Percentiles rank a stretch among this genome's conserved stretches.
Evolutionary conservation across 2,888 invertebrate species (phyloP).

Genomic region (Platycheirus albimanus): DNA sequence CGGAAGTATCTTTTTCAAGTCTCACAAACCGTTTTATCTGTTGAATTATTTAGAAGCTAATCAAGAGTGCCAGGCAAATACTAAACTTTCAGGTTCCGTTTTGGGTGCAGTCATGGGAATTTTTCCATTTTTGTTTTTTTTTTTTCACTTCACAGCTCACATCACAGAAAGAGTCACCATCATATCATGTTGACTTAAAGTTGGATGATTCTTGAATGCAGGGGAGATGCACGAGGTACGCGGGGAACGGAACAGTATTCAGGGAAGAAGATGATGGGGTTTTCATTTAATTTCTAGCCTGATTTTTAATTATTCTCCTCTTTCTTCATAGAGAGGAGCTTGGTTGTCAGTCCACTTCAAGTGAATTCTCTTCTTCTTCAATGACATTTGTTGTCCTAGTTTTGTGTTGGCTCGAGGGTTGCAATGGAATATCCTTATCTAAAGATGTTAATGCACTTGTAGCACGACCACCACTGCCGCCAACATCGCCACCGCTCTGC

Average conservation of each 20-base stretch:
- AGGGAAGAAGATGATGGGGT: background rate
- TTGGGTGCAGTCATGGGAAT: slow-evolving; percentile 47
- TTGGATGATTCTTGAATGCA: slow-evolving; percentile 14
- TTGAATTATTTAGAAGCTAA: slow-evolving; percentile 72
- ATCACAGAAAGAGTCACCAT: slow-evolving; percentile 4
- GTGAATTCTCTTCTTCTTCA: slow-evolving; percentile 45
- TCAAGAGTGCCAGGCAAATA: slow-evolving; percentile 66
- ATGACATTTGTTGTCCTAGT: slow-evolving; percentile 73
- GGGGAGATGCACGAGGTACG: background rate
- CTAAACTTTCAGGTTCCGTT: slow-evolving; percentile 26
- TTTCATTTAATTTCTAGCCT: slow-evolving; percentile 64
- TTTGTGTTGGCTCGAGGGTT: slow-evolving; percentile 54
- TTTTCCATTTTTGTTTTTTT: too few relatives aligned
- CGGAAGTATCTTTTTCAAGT: slow-evolving; percentile 61
- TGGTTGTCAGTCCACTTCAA: slow-evolving; percentile 37
- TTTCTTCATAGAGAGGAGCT: slow-evolving; percentile 13
- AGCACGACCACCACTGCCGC: slow-evolving; percentile 36
- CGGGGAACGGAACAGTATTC: background rate
- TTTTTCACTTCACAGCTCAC: slow-evolving; percentile 38
- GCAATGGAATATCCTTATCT: slow-evolving; percentile 68
- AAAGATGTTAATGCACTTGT: slow-evolving; percentile 74
- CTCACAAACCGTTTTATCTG: slow-evolving; percentile 44
- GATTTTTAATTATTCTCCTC: slow-evolving; percentile 58
- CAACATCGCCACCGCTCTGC: background rate
- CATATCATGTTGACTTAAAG: slow-evolving; percentile 33